Evolutionary conservation across 2,797 vertebrate genomes (phyloP).

Genomic region (Lithobates sylvaticus): DNA sequence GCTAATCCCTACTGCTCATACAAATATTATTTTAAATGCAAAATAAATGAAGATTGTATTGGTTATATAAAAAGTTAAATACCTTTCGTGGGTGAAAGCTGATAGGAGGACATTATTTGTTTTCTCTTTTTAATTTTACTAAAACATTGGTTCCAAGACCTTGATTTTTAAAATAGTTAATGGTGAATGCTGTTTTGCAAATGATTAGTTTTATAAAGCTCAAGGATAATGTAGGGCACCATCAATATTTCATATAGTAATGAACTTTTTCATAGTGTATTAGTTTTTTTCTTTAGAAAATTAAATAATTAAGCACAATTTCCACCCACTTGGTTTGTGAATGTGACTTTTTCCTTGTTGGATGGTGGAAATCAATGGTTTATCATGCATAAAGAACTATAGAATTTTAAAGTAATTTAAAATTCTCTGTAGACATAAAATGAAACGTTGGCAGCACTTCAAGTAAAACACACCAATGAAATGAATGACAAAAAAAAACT

Average conservation of each 20-base stretch:
- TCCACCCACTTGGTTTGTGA: conserved; percentile 41
- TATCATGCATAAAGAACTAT: conserved; percentile 52
- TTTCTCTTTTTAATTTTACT: too few relatives aligned
- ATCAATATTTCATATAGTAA: conserved; percentile 23
- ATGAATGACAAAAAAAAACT: conserved; percentile 65
- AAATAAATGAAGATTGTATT: too few relatives aligned
- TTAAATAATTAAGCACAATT: conserved; percentile 31
- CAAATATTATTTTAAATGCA: too few relatives aligned
- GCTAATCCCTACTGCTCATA: too few relatives aligned
- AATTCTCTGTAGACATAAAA: conserved; percentile 27
- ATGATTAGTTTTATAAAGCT: neutral
- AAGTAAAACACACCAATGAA: conserved; percentile 32
- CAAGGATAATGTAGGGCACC: neutral
- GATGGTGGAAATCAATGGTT: conserved; percentile 38
- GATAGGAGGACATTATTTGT: too few relatives aligned
- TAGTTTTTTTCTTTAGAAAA: conserved; percentile 21
- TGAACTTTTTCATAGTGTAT: conserved; percentile 23
- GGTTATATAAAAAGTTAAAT: too few relatives aligned
- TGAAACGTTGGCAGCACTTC: conserved; percentile 52
- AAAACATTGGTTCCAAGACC: too few relatives aligned
- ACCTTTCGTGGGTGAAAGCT: too few relatives aligned
- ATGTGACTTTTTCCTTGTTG: conserved; percentile 25
- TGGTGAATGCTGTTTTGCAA: neutral
- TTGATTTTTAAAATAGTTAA: neutral
- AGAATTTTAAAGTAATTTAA: conserved; percentile 47